Evolutionary conservation across 1,140 invertebrate species (phyloP), one percentile per base, ranked within the genome.

Genomic region (Drosophila ambigua): DNA sequence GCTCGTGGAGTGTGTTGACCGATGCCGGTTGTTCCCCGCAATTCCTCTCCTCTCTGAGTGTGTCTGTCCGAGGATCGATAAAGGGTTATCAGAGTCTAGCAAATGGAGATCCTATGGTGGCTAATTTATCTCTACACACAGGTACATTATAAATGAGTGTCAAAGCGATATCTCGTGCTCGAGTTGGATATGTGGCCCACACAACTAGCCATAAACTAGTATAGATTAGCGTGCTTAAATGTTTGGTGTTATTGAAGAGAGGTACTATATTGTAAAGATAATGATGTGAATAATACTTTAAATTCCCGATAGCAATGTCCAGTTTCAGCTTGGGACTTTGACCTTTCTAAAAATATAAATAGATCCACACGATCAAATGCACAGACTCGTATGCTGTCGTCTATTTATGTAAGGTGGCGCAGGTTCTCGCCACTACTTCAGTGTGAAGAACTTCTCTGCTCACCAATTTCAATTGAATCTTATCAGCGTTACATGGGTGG

Each of bases 1-100:
- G 67, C 67, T 71, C 65, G 67, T 57, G 44, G 64, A 69, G 66
- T 69, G 66, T 68, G 64, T 69, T 69, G 66, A 69, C 66, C 66
- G 66, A 20, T 35, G 35, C 35, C 35, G 11, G 35, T 13, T 23
- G 11, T 7, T 16, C 16, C 39, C 43, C 50, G 11, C 35, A 11
- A 7, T 39, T 39, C 11, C 45, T 58, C 8, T 35, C 20, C 13
- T n/a, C 31, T 44, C 39, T 58, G 26, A 57, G 35, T 39, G 9
- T 39, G 11, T 13, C 35, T 39, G 35, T 5, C 11, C 35, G 35
- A 39, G 35, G 45, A 69, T 69, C 67, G 65, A 71, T 69, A 58
- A 39, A 15, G 35, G 31, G 28, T 67, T 69, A 71, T 71, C 67
- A 41, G 35, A 13, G 4, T 39, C 13, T 13, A 5, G 11, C 35